Conservation (phyloP, 2,113 vertebrate genomes). For the Macquaria ambigua region DNA sequence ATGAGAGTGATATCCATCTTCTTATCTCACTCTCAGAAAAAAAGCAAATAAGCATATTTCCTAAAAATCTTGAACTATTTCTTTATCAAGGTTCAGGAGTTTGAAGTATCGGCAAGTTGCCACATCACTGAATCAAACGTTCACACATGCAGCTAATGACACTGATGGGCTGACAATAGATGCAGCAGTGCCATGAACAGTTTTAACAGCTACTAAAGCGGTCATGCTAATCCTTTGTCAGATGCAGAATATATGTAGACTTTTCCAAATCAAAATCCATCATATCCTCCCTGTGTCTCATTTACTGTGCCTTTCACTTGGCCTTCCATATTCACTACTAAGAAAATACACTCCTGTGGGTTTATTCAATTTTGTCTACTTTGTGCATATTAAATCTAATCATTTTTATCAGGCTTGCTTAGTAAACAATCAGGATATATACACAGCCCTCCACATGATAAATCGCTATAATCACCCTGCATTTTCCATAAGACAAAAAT, state of each 20-base stretch:
- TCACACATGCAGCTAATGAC: neutral
- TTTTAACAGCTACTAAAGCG: neutral
- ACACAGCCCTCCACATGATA: constrained; percentile 67
- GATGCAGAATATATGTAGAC: neutral
- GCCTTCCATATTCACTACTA: neutral
- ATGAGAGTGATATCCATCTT: no score
- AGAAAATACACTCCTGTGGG: constrained; percentile 1
- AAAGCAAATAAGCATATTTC: no score
- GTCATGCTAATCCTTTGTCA: neutral
- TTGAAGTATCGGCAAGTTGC: neutral
- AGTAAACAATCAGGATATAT: constrained; percentile 48
- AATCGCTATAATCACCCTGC: constrained; percentile 62
- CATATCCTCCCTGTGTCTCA: neutral
- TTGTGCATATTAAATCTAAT: constrained; percentile 22
- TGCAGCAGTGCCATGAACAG: neutral
- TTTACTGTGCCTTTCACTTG: neutral
- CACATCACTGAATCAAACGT: neutral
- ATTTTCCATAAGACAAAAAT: constrained; percentile 70
- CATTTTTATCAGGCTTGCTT: constrained; percentile 25
- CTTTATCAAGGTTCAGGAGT: no score
- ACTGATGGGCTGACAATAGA: neutral
- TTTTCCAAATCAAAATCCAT: neutral
- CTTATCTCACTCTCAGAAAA: no score
- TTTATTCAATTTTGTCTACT: constrained; percentile 13
- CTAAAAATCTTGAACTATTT: no score